These are phyloP conservation scores for Tridacna gigas DNA, from an alignment of 2,888 invertebrate species.

Conservation along the genomic window DNA sequence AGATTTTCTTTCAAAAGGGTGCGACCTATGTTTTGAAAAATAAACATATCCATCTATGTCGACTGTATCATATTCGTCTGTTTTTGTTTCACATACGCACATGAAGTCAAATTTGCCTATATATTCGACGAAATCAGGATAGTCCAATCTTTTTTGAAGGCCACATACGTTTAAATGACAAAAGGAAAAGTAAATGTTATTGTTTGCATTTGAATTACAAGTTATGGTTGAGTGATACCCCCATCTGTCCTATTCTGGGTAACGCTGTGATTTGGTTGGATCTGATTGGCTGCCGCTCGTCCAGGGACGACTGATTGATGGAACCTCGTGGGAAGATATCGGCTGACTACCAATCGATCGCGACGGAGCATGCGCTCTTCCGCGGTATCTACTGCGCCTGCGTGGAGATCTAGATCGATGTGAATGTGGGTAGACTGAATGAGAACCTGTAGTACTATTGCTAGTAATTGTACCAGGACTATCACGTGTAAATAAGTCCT, in stretches of 20 bases:
- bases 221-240: background rate
- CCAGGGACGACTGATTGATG: background rate
- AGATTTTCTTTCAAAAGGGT: constrained; percentile 3
- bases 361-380: too few species aligned
- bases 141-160: background rate
- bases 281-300: too few species aligned
- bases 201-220: background rate
- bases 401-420: too few species aligned
- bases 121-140: constrained; percentile 4
- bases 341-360: too few species aligned
- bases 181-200: background rate
- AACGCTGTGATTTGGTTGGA: too few species aligned
- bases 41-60: background rate
- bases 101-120: background rate
- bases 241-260: too few species aligned
- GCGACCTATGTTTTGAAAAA: background rate
- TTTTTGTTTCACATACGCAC: background rate
- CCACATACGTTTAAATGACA: constrained; percentile 3
- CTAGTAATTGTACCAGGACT: too few species aligned
- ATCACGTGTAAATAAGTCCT: too few species aligned
- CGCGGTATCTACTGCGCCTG: too few species aligned
- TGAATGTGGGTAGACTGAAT: too few species aligned
- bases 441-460: too few species aligned
- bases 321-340: too few species aligned
- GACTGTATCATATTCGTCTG: background rate